These are phyloP conservation scores for Tachina fera DNA, from an alignment of 2,888 invertebrate species.

Conservation along the genomic window DNA sequence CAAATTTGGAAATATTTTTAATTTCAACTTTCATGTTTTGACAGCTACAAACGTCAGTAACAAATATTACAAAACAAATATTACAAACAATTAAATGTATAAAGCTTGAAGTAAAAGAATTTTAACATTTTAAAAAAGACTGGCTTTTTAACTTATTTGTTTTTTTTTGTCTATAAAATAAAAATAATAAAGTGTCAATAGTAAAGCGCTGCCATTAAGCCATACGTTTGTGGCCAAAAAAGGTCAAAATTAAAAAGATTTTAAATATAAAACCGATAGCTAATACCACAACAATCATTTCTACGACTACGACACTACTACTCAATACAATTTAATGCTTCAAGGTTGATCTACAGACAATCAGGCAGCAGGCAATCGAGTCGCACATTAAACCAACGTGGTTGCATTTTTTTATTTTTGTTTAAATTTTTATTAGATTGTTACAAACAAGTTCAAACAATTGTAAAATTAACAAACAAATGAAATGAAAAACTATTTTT, in stretches of 20 bases:
- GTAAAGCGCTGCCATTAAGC: neutral
- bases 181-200: slow-evolving; percentile 38
- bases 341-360: slow-evolving; percentile 43
- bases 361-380: neutral
- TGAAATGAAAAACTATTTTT: neutral
- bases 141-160: neutral
- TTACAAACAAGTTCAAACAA: slow-evolving; percentile 31
- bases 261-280: slow-evolving; percentile 22
- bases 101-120: slow-evolving; percentile 8
- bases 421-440: neutral
- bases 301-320: neutral
- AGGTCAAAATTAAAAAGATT: slow-evolving; percentile 49
- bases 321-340: slow-evolving; percentile 30
- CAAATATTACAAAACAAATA: too few species aligned
- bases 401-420: slow-evolving; percentile 2
- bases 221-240: slow-evolving; percentile 33
- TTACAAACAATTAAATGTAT: neutral
- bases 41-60: slow-evolving; percentile 1
- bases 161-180: neutral
- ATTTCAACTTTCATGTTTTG: slow-evolving; percentile 1
- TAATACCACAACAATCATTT: neutral
- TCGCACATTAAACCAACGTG: slow-evolving; percentile 11
- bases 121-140: slow-evolving; percentile 25
- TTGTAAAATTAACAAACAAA: neutral
- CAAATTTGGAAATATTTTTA: neutral